Evolutionary conservation across 2,888 invertebrate genomes (phyloP), one percentile per base, ranked within the genome.

Genomic region (Amblyjoppa proteus): DNA sequence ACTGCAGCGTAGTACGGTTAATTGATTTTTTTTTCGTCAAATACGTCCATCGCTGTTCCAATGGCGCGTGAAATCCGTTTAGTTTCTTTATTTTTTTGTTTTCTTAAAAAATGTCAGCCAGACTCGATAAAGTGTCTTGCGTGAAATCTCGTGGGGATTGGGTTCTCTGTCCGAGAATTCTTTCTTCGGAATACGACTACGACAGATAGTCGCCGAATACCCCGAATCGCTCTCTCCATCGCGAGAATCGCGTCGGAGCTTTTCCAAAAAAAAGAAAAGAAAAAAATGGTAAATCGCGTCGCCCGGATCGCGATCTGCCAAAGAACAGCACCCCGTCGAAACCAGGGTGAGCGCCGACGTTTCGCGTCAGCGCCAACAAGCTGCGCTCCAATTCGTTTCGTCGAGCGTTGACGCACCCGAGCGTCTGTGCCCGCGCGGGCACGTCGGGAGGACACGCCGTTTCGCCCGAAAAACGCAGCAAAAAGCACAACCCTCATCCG

Each of bases 341-440:
- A 64, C 71, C 34, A 85, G 90, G 88, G 88, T 88, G 90, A 91
- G 92, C 92, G 89, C 90, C 87, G 89, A 92, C 91, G 91, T 91
- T 87, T 93, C 91, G 90, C 91, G 90, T 92, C 87, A 89, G 88
- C 90, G 91, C 91, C 90, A 91, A 93, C 90, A 93, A 93, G 90
- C 91, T 90, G 91, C 90, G 87, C 87, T 74, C 75, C 89, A 91
- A 90, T 90, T 85, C 83, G 56, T 53, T 64, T 74, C 78, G 45
- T 83, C 78, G 86, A 77, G 76, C 70, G 34, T 66, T 80, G 69
- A 69, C 61, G 34, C n/a, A 25, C 58, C 31, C 41, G 49, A 58
- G 68, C 68, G 61, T 74, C 20, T 7, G 13, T 31, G 70, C 70
- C 79, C 58, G 25, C 79, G 49, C 34, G 66, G 34, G 11, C 31